phyloP scores from a whole-genome alignment of 2,888 invertebrate species.

The Capitulum mitella region DNA sequence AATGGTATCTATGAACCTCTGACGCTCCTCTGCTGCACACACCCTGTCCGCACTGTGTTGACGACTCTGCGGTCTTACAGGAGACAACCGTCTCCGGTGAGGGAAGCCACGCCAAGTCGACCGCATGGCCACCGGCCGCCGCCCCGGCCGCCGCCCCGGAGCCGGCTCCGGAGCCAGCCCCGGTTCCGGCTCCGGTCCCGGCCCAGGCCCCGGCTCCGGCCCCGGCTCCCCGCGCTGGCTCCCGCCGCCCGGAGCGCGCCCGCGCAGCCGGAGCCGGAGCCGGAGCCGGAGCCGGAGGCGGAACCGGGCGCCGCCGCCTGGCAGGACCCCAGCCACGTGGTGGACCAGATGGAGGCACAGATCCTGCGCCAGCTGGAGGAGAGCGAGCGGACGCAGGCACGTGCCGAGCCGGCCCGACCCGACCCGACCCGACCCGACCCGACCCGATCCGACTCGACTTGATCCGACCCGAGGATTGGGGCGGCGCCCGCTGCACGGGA shows the following conservation, averaged over 20 bases:
- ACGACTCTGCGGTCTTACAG: background rate
- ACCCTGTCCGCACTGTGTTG: too few species aligned
- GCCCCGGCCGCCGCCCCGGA: background rate
- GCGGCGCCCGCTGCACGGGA: too few species aligned
- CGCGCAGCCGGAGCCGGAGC: constrained; percentile 20
- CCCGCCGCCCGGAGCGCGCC: background rate
- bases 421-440: too few species aligned
- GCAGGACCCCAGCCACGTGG: background rate
- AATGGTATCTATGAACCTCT: too few species aligned
- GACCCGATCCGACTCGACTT: too few species aligned
- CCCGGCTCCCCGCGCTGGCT: background rate
- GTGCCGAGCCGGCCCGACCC: too few species aligned
- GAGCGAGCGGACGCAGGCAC: constrained; percentile 1
- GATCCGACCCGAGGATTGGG: too few species aligned
- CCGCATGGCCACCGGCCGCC: background rate
- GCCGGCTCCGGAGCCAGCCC: background rate
- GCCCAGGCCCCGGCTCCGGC: background rate
- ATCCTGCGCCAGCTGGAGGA: constrained; percentile 18
- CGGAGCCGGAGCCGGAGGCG: constrained; percentile 9
- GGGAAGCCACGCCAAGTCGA: background rate
- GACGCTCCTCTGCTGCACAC: too few species aligned
- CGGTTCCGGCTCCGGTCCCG: too few species aligned
- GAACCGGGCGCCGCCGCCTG: background rate
- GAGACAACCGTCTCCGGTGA: background rate
- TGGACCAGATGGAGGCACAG: constrained; percentile 12